Conservation (phyloP, 2,113 vertebrate genomes). For the Pantherophis guttatus region DNA sequence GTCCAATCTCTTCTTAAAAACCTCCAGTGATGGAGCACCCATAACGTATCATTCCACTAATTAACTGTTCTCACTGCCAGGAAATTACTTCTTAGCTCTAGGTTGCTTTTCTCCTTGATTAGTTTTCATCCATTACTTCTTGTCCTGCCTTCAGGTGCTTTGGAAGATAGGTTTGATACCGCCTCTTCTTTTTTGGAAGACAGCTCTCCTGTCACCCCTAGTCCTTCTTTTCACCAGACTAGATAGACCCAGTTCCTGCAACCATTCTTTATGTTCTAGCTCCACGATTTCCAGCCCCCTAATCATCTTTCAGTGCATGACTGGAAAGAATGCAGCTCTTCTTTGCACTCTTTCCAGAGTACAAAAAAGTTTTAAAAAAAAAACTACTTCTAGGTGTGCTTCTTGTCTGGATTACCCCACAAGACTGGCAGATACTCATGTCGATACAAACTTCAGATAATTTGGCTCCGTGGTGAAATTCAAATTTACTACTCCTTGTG, state of each 20-base stretch:
- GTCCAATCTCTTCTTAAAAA: background rate
- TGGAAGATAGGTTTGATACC: too few species aligned
- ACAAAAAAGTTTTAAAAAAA: background rate
- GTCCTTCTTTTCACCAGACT: too few species aligned
- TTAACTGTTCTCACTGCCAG: background rate
- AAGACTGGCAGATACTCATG: background rate
- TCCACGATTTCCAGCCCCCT: background rate
- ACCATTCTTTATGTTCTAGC: background rate
- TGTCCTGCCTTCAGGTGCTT: too few species aligned
- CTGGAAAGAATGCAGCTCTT: too few species aligned
- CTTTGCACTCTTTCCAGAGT: background rate
- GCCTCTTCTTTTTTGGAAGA: too few species aligned
- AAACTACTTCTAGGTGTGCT: background rate
- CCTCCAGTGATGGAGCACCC: too few species aligned
- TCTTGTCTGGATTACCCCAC: background rate
- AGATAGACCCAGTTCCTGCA: background rate
- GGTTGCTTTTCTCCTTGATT: too few species aligned
- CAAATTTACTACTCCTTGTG: too few species aligned
- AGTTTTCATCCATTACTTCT: too few species aligned
- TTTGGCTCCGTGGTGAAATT: too few species aligned
- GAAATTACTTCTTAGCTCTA: background rate
- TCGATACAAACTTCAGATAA: background rate
- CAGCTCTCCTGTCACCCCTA: too few species aligned
- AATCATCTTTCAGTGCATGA: too few species aligned
- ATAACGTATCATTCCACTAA: background rate